Evolutionary conservation across 2,888 invertebrate genomes (phyloP).

Genomic region (Ypsolopha scabrella): DNA sequence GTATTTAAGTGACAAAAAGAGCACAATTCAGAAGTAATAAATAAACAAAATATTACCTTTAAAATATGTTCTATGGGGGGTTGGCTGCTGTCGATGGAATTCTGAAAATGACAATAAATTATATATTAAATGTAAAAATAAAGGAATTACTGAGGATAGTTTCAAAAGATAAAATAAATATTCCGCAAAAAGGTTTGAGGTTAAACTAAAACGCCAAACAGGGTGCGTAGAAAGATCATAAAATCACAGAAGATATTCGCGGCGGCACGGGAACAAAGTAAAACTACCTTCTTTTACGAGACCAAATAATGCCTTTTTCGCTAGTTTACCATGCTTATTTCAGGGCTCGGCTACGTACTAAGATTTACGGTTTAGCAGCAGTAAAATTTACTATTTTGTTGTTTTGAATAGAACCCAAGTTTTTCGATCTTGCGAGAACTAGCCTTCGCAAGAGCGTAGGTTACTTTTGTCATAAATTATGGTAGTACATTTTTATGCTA

Average conservation of each 20-base stretch:
- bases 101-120: slow-evolving; percentile 32
- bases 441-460: background rate
- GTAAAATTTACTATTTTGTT: slow-evolving; percentile 5
- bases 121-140: no score
- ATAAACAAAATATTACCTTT: slow-evolving; percentile 56
- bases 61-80: slow-evolving; percentile 75
- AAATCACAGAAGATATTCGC: slow-evolving; percentile 9
- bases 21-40: no score
- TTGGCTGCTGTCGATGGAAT: slow-evolving; percentile 65
- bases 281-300: slow-evolving; percentile 28
- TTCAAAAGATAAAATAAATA: slow-evolving; percentile 11
- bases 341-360: slow-evolving; percentile 29
- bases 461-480: no score
- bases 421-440: background rate
- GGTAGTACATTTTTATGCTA: no score
- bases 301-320: slow-evolving; percentile 23
- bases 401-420: background rate
- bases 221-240: slow-evolving; percentile 9
- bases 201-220: background rate
- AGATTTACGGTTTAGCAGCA: slow-evolving; percentile 32
- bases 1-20: no score
- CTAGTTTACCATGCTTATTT: slow-evolving; percentile 28
- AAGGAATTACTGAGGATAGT: no score
- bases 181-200: background rate
- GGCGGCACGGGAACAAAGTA: slow-evolving; percentile 14